Conservation (phyloP, 2,113 vertebrate species). For the Colistium nudipinnis region DNA sequence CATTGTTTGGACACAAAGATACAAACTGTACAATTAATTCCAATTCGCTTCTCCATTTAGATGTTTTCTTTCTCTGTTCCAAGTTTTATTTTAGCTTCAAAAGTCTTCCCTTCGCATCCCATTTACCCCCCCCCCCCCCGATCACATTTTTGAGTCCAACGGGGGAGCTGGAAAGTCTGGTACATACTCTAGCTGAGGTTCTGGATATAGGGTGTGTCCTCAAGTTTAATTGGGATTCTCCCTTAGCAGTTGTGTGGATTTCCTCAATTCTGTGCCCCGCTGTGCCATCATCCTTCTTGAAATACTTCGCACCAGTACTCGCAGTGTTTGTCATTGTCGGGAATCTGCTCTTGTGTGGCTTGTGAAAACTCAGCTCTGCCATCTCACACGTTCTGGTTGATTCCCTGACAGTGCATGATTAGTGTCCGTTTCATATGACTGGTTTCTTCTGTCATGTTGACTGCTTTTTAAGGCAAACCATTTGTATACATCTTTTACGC, state of each 20-base stretch:
- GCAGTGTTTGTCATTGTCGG: constrained; percentile 52
- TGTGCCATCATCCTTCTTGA: constrained; percentile 12
- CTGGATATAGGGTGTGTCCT: constrained; percentile 52
- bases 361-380: constrained; percentile 42
- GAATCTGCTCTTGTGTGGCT: constrained; percentile 55
- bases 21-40: constrained; percentile 42
- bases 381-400: constrained; percentile 60
- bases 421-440: constrained; percentile 37
- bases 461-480: constrained; percentile 17
- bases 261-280: constrained; percentile 50
- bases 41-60: constrained; percentile 36
- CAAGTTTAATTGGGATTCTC: constrained; percentile 69
- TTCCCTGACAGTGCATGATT: constrained; percentile 61
- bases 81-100: constrained; percentile 39
- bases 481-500: background rate
- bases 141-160: constrained; percentile 54
- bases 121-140: constrained; percentile 18
- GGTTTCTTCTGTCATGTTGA: constrained; percentile 8
- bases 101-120: constrained; percentile 24
- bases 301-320: constrained; percentile 38
- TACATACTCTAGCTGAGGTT: constrained; percentile 36
- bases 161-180: constrained; percentile 30
- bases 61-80: constrained; percentile 19
- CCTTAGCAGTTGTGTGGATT: constrained; percentile 59
- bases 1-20: constrained; percentile 41